Conservation (phyloP, 1,140 invertebrate species). For the Ceratina australensis region DNA sequence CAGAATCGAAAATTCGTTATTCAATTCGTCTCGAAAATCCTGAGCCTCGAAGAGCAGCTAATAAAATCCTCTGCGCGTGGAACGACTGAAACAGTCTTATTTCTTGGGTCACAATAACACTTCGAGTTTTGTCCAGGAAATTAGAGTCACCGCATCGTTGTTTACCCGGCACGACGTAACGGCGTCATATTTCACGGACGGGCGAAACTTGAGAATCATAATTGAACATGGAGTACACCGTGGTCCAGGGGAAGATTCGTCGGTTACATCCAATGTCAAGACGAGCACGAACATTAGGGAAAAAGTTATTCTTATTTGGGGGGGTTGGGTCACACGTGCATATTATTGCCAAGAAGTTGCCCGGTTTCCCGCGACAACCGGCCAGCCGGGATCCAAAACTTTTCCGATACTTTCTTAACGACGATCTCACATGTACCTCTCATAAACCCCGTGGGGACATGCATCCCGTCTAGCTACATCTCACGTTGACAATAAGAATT, state of each 20-base stretch:
- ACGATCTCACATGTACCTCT: constrained; percentile 13
- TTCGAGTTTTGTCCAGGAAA: constrained; percentile 37
- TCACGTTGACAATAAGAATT: too few relatives aligned
- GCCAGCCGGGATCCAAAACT: constrained; percentile 43
- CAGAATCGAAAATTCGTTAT: too few relatives aligned
- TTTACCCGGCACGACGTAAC: constrained; percentile 25
- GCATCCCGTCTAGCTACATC: too few relatives aligned
- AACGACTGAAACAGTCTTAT: not conserved
- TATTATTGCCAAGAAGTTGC: constrained; percentile 59
- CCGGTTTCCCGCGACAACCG: constrained; percentile 11
- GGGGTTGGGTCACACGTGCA: constrained; percentile 54
- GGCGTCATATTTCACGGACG: constrained; percentile 47
- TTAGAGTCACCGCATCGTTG: constrained; percentile 39
- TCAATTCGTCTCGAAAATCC: too few relatives aligned
- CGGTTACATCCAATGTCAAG: constrained; percentile 43
- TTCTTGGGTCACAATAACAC: not conserved
- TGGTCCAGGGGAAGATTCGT: constrained; percentile 26
- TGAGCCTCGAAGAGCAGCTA: not conserved
- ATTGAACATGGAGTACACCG: constrained; percentile 33
- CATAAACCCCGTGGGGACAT: too few relatives aligned
- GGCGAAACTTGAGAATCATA: constrained; percentile 50
- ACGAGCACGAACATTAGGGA: constrained; percentile 39
- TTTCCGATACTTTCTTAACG: constrained; percentile 52
- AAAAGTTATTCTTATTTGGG: constrained; percentile 57
- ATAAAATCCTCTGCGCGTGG: not conserved